phyloP scores from a whole-genome alignment of 2,113 vertebrate genomes.

The Dascyllus trimaculatus region DNA sequence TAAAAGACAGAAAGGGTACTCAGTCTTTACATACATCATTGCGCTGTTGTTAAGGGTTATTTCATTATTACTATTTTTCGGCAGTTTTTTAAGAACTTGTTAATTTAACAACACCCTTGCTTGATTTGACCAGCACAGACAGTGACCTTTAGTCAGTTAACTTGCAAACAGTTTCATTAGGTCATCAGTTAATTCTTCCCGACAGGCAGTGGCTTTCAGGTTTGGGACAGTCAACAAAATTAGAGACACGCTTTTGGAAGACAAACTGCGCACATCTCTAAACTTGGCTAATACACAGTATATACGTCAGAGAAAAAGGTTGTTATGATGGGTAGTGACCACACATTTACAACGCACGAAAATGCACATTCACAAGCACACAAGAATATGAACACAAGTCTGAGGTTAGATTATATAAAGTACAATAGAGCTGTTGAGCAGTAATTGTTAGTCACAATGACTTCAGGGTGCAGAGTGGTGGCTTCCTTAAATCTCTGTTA shows the following conservation, averaged over 20 bases:
- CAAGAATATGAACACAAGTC: not conserved
- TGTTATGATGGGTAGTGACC: slow-evolving; percentile 1
- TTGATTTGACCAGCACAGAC: slow-evolving; percentile 67
- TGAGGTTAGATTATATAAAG: not conserved
- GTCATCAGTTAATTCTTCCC: slow-evolving; percentile 50
- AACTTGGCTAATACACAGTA: slow-evolving; percentile 7
- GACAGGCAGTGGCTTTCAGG: slow-evolving; percentile 57
- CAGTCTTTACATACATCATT: not conserved
- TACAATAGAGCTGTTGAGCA: not conserved
- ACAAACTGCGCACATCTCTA: slow-evolving; percentile 10
- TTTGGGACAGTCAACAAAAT: slow-evolving; percentile 62
- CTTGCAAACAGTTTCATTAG: slow-evolving; percentile 60
- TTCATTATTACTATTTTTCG: not conserved
- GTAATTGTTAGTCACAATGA: not conserved
- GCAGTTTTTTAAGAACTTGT: slow-evolving; percentile 12
- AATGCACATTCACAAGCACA: not conserved
- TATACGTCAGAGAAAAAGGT: slow-evolving; percentile 24
- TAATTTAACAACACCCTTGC: slow-evolving; percentile 29
- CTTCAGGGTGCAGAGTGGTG: not conserved
- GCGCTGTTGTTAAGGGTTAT: not conserved
- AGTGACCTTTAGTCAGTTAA: slow-evolving; percentile 74
- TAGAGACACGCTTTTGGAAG: slow-evolving; percentile 38
- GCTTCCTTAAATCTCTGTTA: slow-evolving; percentile 12
- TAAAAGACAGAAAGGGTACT: not conserved
- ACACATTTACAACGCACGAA: not conserved